These are phyloP conservation scores for Lindbergichthys nudifrons DNA, from an alignment of 2,797 vertebrate genomes.

Conservation along the genomic window DNA sequence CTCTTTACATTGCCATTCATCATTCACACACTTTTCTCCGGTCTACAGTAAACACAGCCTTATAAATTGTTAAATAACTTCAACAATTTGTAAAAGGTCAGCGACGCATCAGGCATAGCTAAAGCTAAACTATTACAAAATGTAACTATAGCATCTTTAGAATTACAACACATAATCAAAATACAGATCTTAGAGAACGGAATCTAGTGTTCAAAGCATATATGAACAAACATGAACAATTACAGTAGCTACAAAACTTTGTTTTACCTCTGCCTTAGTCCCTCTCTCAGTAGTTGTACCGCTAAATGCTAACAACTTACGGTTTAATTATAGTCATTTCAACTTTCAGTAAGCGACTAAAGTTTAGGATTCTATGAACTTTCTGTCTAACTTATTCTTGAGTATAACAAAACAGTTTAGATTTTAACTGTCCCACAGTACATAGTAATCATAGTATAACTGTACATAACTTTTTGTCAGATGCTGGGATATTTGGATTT, in stretches of 20 bases:
- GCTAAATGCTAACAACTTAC: neutral
- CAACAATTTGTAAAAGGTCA: conserved; percentile 8
- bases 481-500: neutral
- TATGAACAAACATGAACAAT: neutral
- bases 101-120: conserved; percentile 4
- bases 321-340: conserved; percentile 4
- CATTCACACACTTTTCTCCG: conserved; percentile 11
- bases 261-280: neutral
- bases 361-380: neutral
- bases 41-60: conserved; percentile 3
- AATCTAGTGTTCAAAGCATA: conserved; percentile 4
- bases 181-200: neutral
- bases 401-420: too few relatives aligned
- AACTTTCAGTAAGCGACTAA: neutral
- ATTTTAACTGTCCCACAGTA: neutral
- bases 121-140: conserved; percentile 17
- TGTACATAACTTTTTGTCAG: neutral
- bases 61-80: conserved; percentile 15
- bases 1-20: conserved; percentile 10
- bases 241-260: neutral
- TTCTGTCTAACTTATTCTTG: too few relatives aligned
- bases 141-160: conserved; percentile 2
- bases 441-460: neutral
- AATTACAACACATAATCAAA: conserved; percentile 9
- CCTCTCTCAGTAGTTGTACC: neutral